A percentile compares a stretch with the other conserved stretches of the same genome.
These are phyloP conservation scores for Lipotes vexillifer DNA, from an alignment of 2,113 vertebrate species.

Conservation along the genomic window DNA sequence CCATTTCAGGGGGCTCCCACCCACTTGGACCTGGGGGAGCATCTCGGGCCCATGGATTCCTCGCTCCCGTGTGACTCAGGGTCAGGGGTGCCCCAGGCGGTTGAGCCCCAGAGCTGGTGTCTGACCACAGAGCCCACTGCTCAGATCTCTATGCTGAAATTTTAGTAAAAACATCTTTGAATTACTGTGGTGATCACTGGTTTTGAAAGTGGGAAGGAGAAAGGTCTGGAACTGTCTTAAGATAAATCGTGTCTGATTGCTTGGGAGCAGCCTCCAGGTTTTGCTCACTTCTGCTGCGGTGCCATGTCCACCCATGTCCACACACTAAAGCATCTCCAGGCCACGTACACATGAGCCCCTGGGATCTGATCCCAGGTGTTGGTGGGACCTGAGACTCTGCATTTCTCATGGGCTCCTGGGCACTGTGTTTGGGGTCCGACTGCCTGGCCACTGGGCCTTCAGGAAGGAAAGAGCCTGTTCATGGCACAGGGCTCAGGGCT, in stretches of 20 bases:
- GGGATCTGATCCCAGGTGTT: neutral
- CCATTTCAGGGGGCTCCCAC: neutral
- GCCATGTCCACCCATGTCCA: accelerated
- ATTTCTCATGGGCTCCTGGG: neutral
- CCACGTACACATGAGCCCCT: neutral
- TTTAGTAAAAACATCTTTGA: neutral
- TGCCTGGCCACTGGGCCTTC: neutral
- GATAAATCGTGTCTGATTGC: neutral
- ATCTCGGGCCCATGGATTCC: neutral
- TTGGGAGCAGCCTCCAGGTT: neutral
- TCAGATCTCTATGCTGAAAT: neutral
- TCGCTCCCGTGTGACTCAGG: neutral
- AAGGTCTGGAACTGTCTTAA: neutral
- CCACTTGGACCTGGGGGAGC: neutral
- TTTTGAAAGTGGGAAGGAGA: neutral
- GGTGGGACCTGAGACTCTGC: neutral
- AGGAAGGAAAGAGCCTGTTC: neutral
- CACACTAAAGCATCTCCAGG: neutral
- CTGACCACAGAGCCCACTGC: neutral
- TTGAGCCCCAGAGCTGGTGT: neutral
- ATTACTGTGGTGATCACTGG: neutral
- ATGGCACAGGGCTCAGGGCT: neutral
- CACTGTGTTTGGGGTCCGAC: neutral
- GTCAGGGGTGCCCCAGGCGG: neutral
- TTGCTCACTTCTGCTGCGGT: neutral